Evolutionary conservation across 2,797 vertebrate species (phyloP), one percentile per base, ranked within the genome.

Genomic region (Xenopus petersii): DNA sequence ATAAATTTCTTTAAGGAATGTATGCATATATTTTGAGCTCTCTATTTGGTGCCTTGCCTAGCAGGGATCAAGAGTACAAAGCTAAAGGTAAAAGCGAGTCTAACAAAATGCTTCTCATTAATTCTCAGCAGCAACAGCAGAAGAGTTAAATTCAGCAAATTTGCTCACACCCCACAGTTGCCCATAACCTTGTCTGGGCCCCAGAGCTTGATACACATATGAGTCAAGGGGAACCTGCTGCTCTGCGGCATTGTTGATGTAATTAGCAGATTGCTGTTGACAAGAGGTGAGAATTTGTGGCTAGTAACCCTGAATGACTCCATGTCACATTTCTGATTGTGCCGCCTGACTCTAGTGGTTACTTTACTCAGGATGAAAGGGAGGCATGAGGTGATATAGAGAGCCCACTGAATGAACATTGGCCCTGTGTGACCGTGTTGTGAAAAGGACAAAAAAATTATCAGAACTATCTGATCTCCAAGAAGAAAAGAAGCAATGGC

Each of bases 131-230:
- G 33, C 67, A 69, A 30, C 16, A 75, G 65, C 47, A 47, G n/a
- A 68, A 24, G 56, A 54, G 65, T 68, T 46, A 68, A 33, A 36
- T 46, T 47, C 12, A 59, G 55, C 42, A 21, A 21, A 21, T 21
- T 21, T 21, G 47, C 16, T 58, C 55, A 16, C 55, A 58, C 13
- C 8, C 21, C 55, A 15, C 6, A 15, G 26, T 33, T 10, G 17
- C 11, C 12, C n/a, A 49, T 16, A 62, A 68, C 47, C 48, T 74
- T 26, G 21, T 54, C 67, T 70, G 15, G 67, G 56, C 11, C 69
- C 24, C 65, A 12, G 30, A 51, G n/a, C 51, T 48, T 24, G n/a
- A 51, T 65, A 17, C 47, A 48, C 64, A 24, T 36, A 10, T 51
- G 17, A 11, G 10, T 3, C 21, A 13, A 67, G 30, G 65, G 30